Evolutionary conservation across 2,797 vertebrate genomes (phyloP).

Genomic region (Clarias laeviceps): DNA sequence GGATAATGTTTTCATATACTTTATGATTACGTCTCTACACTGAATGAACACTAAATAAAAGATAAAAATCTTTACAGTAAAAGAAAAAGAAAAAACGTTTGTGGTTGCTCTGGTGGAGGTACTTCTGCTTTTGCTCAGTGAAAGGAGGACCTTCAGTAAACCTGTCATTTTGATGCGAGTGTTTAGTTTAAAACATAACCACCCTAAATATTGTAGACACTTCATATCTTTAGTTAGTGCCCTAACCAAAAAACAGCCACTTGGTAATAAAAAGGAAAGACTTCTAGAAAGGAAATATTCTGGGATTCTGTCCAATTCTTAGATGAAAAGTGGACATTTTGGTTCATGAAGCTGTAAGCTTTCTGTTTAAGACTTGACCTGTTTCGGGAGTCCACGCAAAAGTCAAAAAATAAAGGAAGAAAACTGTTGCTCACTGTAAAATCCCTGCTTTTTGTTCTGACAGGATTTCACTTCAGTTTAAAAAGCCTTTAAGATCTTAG

Average conservation of each 20-base stretch:
- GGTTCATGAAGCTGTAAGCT: not conserved
- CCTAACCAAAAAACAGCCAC: not conserved
- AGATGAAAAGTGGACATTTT: not conserved
- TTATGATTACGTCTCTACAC: not conserved
- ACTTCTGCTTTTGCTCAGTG: not conserved
- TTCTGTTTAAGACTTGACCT: not conserved
- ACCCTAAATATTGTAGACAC: no score
- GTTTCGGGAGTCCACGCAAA: not conserved
- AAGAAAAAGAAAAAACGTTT: not conserved
- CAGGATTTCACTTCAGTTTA: constrained; percentile 20
- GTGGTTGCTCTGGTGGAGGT: not conserved
- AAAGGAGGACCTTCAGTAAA: not conserved
- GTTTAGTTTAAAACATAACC: not conserved
- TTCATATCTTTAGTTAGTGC: no score
- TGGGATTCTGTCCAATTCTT: not conserved
- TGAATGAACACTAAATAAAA: not conserved
- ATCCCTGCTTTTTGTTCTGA: not conserved
- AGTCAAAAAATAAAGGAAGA: constrained; percentile 5
- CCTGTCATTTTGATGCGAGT: not conserved
- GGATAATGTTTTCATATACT: not conserved
- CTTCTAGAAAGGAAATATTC: not conserved
- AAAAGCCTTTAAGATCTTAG: constrained; percentile 44
- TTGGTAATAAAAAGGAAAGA: not conserved
- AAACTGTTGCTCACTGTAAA: constrained; percentile 2
- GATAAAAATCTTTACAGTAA: not conserved